Percentiles rank a stretch among this genome's conserved stretches.
Conservation (phyloP, 1,140 invertebrate genomes). For the Tribolium castaneum region DNA sequence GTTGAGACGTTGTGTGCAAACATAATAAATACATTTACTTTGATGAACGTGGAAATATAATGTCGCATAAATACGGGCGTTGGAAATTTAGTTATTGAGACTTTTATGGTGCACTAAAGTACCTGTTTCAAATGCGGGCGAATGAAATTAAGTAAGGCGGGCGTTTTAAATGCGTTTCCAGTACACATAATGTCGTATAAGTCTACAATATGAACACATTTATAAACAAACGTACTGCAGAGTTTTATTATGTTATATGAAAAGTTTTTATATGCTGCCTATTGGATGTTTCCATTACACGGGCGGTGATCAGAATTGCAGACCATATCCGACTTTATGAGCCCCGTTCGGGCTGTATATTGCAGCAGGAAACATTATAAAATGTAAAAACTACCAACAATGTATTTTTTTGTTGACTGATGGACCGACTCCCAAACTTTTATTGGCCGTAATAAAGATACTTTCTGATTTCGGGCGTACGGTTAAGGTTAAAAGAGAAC, state of each 20-base stretch:
- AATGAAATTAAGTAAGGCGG: conserved; percentile 49
- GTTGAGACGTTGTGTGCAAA: conserved; percentile 9
- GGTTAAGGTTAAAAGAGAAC: too few relatives aligned
- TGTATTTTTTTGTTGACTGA: conserved; percentile 57
- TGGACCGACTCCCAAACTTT: conserved; percentile 53
- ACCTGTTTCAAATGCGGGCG: conserved; percentile 43
- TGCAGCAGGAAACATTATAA: conserved; percentile 59
- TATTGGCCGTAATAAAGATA: conserved; percentile 48
- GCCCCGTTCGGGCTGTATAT: conserved; percentile 59
- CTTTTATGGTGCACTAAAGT: conserved; percentile 43
- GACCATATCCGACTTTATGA: conserved; percentile 57
- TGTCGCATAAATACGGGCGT: conserved; percentile 46
- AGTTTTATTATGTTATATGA: conserved; percentile 60
- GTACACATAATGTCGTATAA: conserved; percentile 42
- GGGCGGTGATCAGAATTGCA: conserved; percentile 58
- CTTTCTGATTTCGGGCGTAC: too few relatives aligned
- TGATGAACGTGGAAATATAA: conserved; percentile 46
- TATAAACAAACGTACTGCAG: conserved; percentile 57
- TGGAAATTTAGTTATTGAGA: conserved; percentile 48
- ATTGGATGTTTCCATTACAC: conserved; percentile 60
- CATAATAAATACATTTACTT: conserved; percentile 37
- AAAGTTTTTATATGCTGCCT: conserved; percentile 59
- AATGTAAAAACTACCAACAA: conserved; percentile 61
- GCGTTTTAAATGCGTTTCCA: conserved; percentile 46
- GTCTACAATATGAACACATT: conserved; percentile 55